Base-by-base conservation (phyloP, 2,797 vertebrate species). In the Pseudochirops corinnae region DNA sequence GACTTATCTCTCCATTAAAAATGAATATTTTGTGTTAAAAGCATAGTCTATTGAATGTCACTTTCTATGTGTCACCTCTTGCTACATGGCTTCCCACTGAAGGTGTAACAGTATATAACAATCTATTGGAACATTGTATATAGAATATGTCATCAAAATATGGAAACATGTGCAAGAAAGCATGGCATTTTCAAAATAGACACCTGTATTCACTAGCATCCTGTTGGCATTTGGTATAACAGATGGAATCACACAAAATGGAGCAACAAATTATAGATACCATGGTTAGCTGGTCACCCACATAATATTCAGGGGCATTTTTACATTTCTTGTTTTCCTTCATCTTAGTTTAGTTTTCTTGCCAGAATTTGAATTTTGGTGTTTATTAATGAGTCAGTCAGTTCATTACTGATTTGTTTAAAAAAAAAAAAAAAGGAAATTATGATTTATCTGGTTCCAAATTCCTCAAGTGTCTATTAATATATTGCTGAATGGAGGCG, bases 1-100 rank as follows among this genome's bases (percentile, higher is more conserved):
- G 91, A 90, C 39, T 93, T 95, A 90, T 95, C 92, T 28, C 58
- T 94, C 58, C 55, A 62, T 96, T 95, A 90, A 93, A 96, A 93
- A n/a, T 91, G 60, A 90, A 31, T n/a, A 67, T n/a, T 95, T 52
- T 55, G 33, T 33, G 26, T 91, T 92, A 58, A 94, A 53, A 26
- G 5, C 21, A 33, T 58, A 93, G 39, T 16, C 26, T 56, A 18
- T 18, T 87, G 28, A 7, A 0, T 3, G 13, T 67, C 56, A 16
- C 14, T 56, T 11, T 16, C n/a, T 24, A 1, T 13, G 10, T 57
- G 90, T 56, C 26, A 33, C 67, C 26, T 33, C 50, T 14, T 18
- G 24, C 87, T 56, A 0, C 2, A 2, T 0, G 4, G 39, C 16
- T 11, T 16, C 31, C 46, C 0, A 1, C 55, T 58, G 7, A 5